Evolutionary conservation across 2,797 vertebrate genomes (phyloP), one percentile per base, ranked within the genome.

Genomic region (Okamejei kenojei): DNA sequence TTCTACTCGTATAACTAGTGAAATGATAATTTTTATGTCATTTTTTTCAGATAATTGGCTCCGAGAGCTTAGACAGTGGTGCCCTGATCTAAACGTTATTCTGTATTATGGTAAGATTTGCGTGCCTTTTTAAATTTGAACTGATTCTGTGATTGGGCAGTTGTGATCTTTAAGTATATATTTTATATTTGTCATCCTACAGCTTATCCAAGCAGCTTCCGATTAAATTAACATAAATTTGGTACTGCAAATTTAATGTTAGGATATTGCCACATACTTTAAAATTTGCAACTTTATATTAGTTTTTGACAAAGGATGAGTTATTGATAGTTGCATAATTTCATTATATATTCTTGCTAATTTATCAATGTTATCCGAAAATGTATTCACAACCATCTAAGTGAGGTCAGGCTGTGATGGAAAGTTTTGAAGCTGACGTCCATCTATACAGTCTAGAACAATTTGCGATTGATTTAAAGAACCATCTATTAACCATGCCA

Each of bases 11-110:
- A 54, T 54, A 54, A 54, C 45, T 54, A 5, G 45, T 54, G 45
- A 54, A 54, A 54, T 54, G 0, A 54, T 54, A 6, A 54, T 54
- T 80, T 80, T 65, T 77, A 74, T 38, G 35, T 82, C 9, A 7
- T 26, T 78, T 81, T 81, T 26, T 19, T 79, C 94, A 99, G 99
- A 99, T 97, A 99, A 99, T 96, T 99, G 99, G 99, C 96, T 98
- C 94, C 97, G 98, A 95, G 99, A 99, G 96, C 96, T 99, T 94
- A 95, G 97, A 92, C 94, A 97, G 73, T 99, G 98, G 99, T 99
- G 98, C 95, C 98, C 98, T 93, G 96, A 96, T 93, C 96, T 99
- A 93, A 97, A 97, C 0, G 96, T 99, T 93, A 96, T 99, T 13
- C 95, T 98, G 94, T 99, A 99, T 94, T 98, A 97, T 91, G 99